phyloP scores from a whole-genome alignment of 2,113 vertebrate species.

The Microcebus murinus region DNA sequence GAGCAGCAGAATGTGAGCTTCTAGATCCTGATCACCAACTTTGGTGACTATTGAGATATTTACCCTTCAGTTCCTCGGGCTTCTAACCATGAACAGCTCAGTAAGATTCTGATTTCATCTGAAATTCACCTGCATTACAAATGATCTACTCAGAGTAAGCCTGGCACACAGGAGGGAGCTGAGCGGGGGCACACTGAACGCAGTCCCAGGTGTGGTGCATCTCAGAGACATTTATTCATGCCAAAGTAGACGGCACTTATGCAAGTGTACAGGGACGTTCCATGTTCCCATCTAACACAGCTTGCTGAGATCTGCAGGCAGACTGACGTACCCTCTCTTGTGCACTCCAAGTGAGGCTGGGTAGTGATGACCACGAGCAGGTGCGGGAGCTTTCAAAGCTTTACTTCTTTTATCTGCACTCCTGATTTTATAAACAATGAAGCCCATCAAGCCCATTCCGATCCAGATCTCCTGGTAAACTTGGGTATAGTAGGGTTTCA shows the following conservation, averaged over 20 bases:
- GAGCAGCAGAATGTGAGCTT: fast-evolving
- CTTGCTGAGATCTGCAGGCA: background rate
- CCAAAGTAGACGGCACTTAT: background rate
- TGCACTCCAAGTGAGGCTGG: background rate
- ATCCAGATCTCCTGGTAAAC: constrained; percentile 93
- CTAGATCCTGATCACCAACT: fast-evolving
- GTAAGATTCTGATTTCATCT: fast-evolving
- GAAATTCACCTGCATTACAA: background rate
- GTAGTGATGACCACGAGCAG: constrained; percentile 68
- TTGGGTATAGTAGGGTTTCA: constrained; percentile 92
- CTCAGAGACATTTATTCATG: constrained; percentile 58
- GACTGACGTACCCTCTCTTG: fast-evolving
- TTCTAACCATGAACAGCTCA: fast-evolving
- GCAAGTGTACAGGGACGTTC: fast-evolving
- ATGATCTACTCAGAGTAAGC: fast-evolving
- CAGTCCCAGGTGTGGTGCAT: background rate
- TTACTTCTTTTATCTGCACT: constrained; percentile 85
- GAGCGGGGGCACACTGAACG: background rate
- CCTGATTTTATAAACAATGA: constrained; percentile 91
- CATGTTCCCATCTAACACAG: background rate
- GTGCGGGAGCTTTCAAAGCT: constrained; percentile 60
- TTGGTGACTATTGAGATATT: fast-evolving
- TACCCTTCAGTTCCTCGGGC: no score
- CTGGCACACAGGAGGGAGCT: fast-evolving
- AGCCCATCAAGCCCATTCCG: constrained; percentile 88